A percentile compares a stretch with the other conserved stretches of the same genome.
Evolutionary conservation across 2,113 vertebrate genomes (phyloP).

Genomic region (human): DNA sequence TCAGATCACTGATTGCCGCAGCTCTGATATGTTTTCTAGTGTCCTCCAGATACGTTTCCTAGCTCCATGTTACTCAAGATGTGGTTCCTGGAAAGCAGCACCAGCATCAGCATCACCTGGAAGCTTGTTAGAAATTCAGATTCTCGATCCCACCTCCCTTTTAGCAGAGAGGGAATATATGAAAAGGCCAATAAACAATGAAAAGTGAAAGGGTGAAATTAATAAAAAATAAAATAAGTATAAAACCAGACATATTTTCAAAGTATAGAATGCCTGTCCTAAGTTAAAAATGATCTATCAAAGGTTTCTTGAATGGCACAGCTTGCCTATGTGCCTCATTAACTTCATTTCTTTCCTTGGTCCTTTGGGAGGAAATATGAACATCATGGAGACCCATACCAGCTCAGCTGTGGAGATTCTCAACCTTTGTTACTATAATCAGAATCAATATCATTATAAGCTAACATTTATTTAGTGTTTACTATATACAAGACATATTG

Average conservation of each 20-base stretch:
- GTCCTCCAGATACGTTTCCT: background rate
- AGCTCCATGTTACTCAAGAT: background rate
- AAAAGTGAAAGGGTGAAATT: background rate
- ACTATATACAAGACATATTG: background rate
- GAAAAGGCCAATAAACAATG: background rate
- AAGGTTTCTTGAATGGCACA: background rate
- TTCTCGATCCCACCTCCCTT: background rate
- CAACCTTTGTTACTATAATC: background rate
- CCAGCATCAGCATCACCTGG: background rate
- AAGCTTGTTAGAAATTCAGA: background rate
- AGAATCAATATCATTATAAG: conserved; percentile 2
- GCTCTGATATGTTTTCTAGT: background rate
- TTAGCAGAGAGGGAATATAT: background rate
- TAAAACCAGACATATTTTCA: background rate
- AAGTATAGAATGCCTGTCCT: background rate
- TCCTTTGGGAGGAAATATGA: background rate
- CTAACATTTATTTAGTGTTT: background rate
- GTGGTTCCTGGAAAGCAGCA: background rate
- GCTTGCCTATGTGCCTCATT: background rate
- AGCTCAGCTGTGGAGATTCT: background rate
- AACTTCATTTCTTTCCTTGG: background rate
- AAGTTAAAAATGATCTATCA: background rate
- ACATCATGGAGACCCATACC: background rate
- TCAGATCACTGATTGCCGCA: background rate
- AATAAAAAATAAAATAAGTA: background rate